These are phyloP conservation scores for Epinephelus awoara DNA, from an alignment of 2,797 vertebrate species.

Conservation along the genomic window DNA sequence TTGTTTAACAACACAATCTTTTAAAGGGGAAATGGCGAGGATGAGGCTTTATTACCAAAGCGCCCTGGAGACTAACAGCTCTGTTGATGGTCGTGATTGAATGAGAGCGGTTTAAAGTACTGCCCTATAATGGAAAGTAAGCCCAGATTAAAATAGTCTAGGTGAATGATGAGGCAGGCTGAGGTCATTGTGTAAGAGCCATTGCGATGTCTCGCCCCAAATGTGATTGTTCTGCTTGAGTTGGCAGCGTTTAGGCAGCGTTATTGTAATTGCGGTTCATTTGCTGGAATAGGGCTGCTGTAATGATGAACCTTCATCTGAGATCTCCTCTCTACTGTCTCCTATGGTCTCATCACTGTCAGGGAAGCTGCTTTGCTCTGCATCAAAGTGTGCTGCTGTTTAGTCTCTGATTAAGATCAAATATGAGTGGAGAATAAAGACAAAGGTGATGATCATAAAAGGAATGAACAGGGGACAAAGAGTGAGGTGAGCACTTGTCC, in stretches of 20 bases:
- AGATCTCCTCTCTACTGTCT: slow-evolving; percentile 74
- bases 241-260: slow-evolving; percentile 78
- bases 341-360: slow-evolving; percentile 68
- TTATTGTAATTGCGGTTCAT: slow-evolving; percentile 82
- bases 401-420: slow-evolving; percentile 79
- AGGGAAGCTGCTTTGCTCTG: slow-evolving; percentile 29
- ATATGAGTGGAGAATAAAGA: slow-evolving; percentile 41
- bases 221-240: slow-evolving; percentile 86
- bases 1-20: slow-evolving; percentile 63
- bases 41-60: slow-evolving; percentile 50
- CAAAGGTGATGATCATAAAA: slow-evolving; percentile 46
- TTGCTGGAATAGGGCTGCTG: slow-evolving; percentile 78
- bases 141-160: slow-evolving; percentile 80
- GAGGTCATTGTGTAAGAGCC: slow-evolving; percentile 76
- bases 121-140: slow-evolving; percentile 79
- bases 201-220: slow-evolving; percentile 72
- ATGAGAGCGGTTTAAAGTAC: slow-evolving; percentile 64
- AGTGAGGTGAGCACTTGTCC: slow-evolving; percentile 41
- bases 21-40: slow-evolving; percentile 45
- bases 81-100: slow-evolving; percentile 76
- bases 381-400: slow-evolving; percentile 52
- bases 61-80: slow-evolving; percentile 45
- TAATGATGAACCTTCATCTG: slow-evolving; percentile 77
- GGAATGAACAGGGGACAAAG: slow-evolving; percentile 36
- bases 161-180: slow-evolving; percentile 72